phyloP scores from a whole-genome alignment of 2,113 vertebrate species.

The Sminthopsis crassicaudata region DNA sequence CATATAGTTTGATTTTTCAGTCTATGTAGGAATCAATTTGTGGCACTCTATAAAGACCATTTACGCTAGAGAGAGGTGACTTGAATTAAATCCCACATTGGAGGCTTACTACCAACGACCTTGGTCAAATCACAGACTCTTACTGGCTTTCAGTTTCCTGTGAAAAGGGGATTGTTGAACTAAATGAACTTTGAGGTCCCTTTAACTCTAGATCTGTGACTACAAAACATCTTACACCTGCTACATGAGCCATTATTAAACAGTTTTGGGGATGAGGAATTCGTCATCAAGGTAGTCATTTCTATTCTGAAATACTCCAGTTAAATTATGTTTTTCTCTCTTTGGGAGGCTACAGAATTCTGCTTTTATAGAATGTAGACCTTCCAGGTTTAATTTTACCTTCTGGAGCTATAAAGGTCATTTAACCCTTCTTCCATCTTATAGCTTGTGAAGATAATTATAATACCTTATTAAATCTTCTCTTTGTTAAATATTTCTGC shows the following conservation, averaged over 20 bases:
- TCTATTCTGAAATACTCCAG: neutral
- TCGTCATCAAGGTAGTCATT: neutral
- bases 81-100: neutral
- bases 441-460: neutral
- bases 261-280: neutral
- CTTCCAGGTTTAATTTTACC: neutral
- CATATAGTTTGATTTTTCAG: neutral
- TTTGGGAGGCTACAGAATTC: neutral
- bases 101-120: neutral
- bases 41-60: neutral
- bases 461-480: neutral
- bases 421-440: neutral
- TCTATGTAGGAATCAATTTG: neutral
- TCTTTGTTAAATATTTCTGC: neutral
- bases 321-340: neutral
- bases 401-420: neutral
- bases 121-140: neutral
- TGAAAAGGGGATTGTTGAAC: neutral
- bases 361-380: neutral
- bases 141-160: neutral
- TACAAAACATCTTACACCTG: neutral
- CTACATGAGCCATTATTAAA: neutral
- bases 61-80: neutral
- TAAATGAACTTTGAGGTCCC: neutral
- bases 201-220: neutral